Conservation (phyloP, 2,888 invertebrate species). For the Leptopilina syphax region DNA sequence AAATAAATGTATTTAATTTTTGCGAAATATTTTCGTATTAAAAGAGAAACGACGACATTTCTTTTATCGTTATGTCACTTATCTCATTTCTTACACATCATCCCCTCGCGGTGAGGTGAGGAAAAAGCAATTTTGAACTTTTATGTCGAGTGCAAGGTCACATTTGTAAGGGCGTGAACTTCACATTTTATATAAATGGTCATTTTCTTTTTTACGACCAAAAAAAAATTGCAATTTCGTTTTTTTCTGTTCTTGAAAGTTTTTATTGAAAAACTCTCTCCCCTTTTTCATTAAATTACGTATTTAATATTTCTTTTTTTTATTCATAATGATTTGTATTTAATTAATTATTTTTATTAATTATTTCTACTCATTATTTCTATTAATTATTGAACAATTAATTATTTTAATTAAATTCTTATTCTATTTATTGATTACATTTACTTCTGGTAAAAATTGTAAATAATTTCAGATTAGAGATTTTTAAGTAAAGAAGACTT, state of each 20-base stretch:
- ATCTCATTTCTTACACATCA: background rate
- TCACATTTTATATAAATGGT: conserved; percentile 10
- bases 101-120: background rate
- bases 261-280: too few species aligned
- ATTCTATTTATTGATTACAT: too few species aligned
- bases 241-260: background rate
- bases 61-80: background rate
- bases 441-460: too few species aligned
- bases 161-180: conserved; percentile 2
- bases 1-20: background rate
- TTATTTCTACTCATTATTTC: background rate
- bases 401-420: too few species aligned
- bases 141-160: conserved; percentile 26
- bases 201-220: background rate
- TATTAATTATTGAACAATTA: background rate
- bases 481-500: too few species aligned
- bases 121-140: conserved; percentile 7
- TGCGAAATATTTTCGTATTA: background rate
- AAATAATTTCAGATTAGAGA: too few species aligned
- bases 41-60: background rate
- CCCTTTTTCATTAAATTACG: too few species aligned
- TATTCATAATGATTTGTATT: too few species aligned
- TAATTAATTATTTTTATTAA: background rate
- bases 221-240: conserved; percentile 1
- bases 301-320: too few species aligned